These are phyloP conservation scores for Spilosoma lubricipeda DNA, from an alignment of 2,888 invertebrate genomes.

Conservation along the genomic window DNA sequence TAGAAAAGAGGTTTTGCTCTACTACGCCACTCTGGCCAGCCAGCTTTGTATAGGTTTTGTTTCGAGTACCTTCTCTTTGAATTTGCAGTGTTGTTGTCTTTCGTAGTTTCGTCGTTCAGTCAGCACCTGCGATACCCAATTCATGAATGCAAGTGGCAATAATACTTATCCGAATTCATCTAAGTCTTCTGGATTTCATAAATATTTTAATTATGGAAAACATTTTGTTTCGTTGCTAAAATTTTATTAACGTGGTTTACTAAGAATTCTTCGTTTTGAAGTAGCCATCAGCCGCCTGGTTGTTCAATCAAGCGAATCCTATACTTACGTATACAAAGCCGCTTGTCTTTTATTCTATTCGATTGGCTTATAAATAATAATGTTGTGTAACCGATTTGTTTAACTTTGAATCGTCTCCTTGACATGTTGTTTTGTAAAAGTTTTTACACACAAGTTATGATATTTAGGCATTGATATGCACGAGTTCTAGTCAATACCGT, in stretches of 20 bases:
- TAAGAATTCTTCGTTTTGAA: not conserved
- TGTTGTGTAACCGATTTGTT: conserved; percentile 36
- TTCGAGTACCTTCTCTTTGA: too few species aligned
- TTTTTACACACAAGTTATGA: conserved; percentile 37
- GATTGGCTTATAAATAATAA: conserved; percentile 31
- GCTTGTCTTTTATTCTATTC: conserved; percentile 27
- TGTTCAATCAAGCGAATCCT: not conserved
- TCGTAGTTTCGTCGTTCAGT: too few species aligned
- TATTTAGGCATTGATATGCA: conserved; percentile 46
- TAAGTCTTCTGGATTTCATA: too few species aligned
- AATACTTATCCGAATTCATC: not conserved
- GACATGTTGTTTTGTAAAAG: conserved; percentile 47
- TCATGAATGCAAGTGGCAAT: too few species aligned
- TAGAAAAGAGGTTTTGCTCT: too few species aligned
- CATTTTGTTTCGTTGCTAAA: not conserved
- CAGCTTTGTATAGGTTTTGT: too few species aligned
- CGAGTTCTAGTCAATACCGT: conserved; percentile 36
- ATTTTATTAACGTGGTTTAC: not conserved
- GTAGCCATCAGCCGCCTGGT: not conserved
- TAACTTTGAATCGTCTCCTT: conserved; percentile 40
- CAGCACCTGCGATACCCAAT: too few species aligned
- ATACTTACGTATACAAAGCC: not conserved
- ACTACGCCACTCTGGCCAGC: too few species aligned
- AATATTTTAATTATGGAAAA: too few species aligned
- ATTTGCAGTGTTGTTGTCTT: too few species aligned